Conservation (phyloP, 2,113 vertebrate species). For the Lutjanus erythropterus region DNA sequence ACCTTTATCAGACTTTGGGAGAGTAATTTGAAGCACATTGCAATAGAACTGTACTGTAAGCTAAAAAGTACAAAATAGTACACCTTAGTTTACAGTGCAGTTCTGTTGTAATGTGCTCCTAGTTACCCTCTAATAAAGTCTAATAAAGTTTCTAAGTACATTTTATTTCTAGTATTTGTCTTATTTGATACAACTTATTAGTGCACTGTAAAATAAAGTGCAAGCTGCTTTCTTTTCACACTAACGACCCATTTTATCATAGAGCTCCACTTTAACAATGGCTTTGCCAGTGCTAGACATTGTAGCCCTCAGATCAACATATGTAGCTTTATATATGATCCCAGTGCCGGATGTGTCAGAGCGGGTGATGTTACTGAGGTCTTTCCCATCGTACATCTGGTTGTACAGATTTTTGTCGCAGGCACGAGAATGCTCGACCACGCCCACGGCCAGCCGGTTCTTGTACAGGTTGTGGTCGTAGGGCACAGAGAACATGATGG, state of each 20-base stretch:
- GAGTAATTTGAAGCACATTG: too few relatives aligned
- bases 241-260: conserved; percentile 75
- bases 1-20: too few relatives aligned
- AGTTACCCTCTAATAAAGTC: too few relatives aligned
- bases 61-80: too few relatives aligned
- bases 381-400: conserved; percentile 78
- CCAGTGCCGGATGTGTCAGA: conserved; percentile 59
- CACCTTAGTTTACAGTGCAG: too few relatives aligned
- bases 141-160: too few relatives aligned
- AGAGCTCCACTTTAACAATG: conserved; percentile 82
- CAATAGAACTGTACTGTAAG: too few relatives aligned
- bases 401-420: conserved; percentile 80
- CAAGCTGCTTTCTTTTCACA: too few relatives aligned
- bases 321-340: conserved; percentile 20
- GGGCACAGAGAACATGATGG: conserved; percentile 83
- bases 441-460: conserved; percentile 76
- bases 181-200: too few relatives aligned
- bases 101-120: too few relatives aligned
- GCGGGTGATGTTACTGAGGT: conserved; percentile 63
- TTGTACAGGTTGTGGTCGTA: conserved; percentile 78
- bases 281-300: conserved; percentile 81
- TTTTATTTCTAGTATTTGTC: too few relatives aligned
- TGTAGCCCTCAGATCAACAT: conserved; percentile 76
- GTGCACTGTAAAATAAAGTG: too few relatives aligned
- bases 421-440: conserved; percentile 50